Base-by-base conservation (phyloP, 1,140 invertebrate genomes). In the Oreohelix idahoensis region DNA sequence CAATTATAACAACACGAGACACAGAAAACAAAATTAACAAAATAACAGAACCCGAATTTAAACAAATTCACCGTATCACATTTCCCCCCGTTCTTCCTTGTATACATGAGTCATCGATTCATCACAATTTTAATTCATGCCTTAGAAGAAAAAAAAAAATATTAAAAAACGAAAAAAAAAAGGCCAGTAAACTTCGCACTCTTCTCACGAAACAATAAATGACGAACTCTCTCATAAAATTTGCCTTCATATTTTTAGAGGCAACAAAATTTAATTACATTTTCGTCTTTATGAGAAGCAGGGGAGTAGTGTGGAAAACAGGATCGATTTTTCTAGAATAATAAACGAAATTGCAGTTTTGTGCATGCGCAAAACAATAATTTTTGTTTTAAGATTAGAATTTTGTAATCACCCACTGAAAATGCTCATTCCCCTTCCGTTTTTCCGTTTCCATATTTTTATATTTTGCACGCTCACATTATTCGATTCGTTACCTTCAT, bases 331-430 rank as follows among this genome's bases (percentile, higher is more conserved):
- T 35, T 35, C 74, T 76, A 20, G 74, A 45, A 76, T 76, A 76
- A 76, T 76, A 76, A 76, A 76, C 45, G 74, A 76, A 76, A 76
- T 76, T 76, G 74, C 74, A 76, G 74, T 76, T 76, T 76, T 76
- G n/a, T 76, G 42, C 45, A 29, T 76, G 74, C 42, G 74, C 45
- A 15, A 20, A 51, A 76, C 74, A 76, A 76, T 76, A 45, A 76
- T 76, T 76, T 76, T 76, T 45, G 42, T 76, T 76, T 45, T 29
- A 51, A 76, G 45, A 49, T 73, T 42, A 73, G 36, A 45, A 45
- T 73, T 73, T 73, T 73, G 71, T 73, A 73, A 73, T 45, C 71
- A 42, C 63, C 29, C n/a, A 66, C 63, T 66, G 63, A 66, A 66
- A 66, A 66, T 66, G 63, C 17, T 29, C 63, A 66, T 4, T 4